Percentiles rank a stretch among this genome's conserved stretches.
Conservation (phyloP, 2,113 vertebrate genomes). For the Melanostigma gelatinosum region DNA sequence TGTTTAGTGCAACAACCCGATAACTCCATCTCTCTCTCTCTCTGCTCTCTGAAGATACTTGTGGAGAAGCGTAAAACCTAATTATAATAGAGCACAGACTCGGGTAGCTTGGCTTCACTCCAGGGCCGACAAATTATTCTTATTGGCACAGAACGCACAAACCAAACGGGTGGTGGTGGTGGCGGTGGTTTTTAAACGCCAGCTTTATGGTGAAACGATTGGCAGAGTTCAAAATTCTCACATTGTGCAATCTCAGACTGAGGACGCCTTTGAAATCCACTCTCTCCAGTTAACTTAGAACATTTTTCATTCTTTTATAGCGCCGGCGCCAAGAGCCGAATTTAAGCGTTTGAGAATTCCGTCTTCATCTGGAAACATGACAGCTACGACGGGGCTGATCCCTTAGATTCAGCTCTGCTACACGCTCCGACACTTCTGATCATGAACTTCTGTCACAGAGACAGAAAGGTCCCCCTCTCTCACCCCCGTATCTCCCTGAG, state of each 20-base stretch:
- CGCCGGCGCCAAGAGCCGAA: constrained; percentile 7
- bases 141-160: constrained; percentile 62
- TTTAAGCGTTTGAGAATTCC: constrained; percentile 14
- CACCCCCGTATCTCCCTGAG: constrained; percentile 62
- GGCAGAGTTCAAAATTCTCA: constrained; percentile 69
- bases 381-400: constrained; percentile 21
- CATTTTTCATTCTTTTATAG: constrained; percentile 52
- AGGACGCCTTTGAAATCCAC: constrained; percentile 49
- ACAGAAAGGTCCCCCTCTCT: neutral
- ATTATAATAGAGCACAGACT: constrained; percentile 72
- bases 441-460: constrained; percentile 2
- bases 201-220: constrained; percentile 72
- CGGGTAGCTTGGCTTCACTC: constrained; percentile 55
- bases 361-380: constrained; percentile 29
- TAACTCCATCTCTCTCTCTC: constrained; percentile 32
- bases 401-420: constrained; percentile 16
- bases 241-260: constrained; percentile 70
- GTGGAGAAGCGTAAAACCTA: constrained; percentile 58
- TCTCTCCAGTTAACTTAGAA: constrained; percentile 47
- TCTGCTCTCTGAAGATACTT: constrained; percentile 48
- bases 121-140: constrained; percentile 72
- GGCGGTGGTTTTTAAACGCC: constrained; percentile 47
- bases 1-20: constrained; percentile 29
- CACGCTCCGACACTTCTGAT: constrained; percentile 9
- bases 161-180: constrained; percentile 40